Evolutionary conservation across 2,888 invertebrate species (phyloP), one percentile per base, ranked within the genome.

Genomic region (Polydrusus pterygomalis): DNA sequence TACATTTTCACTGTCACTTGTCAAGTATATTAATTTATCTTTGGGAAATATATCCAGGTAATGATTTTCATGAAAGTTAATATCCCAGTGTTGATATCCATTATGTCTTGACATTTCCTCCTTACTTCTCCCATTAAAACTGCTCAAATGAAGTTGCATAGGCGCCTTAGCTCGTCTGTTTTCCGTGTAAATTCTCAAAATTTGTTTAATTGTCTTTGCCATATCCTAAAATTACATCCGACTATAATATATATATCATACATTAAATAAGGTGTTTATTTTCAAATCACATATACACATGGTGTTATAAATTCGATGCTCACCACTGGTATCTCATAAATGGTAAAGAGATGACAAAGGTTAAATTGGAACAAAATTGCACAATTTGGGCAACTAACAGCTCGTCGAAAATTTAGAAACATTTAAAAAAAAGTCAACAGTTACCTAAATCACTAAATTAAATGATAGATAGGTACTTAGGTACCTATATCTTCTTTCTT

Each of bases 41-140:
- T 93, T 94, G 0, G 92, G 89, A 87, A 97, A 97, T 56, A 94
- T 74, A 67, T 94, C 90, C 11, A 90, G 84, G 86, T 95, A 96
- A 18, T 91, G 87, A 78, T 92, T 88, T 60, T 90, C 89, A 85
- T 92, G 90, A 85, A 95, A 95, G 82, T 92, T 88, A 51, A 96
- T 95, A 90, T 98, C 96, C 98, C 98, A 98, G 86, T 96, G 93
- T 87, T 93, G 91, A 88, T 94, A 97, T 40, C 97, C 97, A 85
- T 95, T 93, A 82, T 97, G 94, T 82, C 93, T 92, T 49, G 93
- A 90, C 88, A 97, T 92, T 81, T 93, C 92, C 78, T 89, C 89
- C 85, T 93, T 92, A 3, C 93, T 92, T 83, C 91, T 91, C 1
- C 95, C 96, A 79, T 89, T 88, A 70, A 97, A 93, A 86, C 94